Conservation (phyloP, 2,888 invertebrate genomes). For the Brachylomia viminalis region DNA sequence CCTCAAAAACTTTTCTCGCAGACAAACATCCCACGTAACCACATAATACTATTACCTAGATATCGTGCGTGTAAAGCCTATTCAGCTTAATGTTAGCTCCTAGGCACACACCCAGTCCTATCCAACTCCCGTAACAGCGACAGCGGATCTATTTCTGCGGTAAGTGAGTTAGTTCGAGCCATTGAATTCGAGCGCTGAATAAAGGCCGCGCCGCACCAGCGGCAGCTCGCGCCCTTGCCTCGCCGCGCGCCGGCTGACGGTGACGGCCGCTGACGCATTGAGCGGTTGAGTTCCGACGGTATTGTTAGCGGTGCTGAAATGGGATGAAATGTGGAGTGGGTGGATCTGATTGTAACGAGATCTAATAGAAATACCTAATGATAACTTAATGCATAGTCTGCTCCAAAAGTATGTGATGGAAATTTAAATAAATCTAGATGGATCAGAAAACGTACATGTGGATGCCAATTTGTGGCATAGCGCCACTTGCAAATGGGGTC, state of each 20-base stretch:
- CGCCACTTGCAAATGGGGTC: too few relatives aligned
- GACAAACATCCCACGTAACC: neutral
- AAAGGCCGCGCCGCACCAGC: neutral
- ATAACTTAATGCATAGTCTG: neutral
- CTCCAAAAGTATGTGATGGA: neutral
- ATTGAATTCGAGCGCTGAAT: conserved; percentile 47
- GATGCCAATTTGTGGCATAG: neutral
- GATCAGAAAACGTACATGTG: too few relatives aligned
- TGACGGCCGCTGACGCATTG: conserved; percentile 12
- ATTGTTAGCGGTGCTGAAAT: conserved; percentile 22
- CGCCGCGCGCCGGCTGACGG: neutral
- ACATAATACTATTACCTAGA: neutral
- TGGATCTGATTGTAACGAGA: conserved; percentile 12
- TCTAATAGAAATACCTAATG: neutral
- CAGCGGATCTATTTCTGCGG: conserved; percentile 48
- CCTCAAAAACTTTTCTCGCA: too few relatives aligned
- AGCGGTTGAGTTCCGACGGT: conserved; percentile 26
- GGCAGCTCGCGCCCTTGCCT: too few relatives aligned
- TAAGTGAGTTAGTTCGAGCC: conserved; percentile 56
- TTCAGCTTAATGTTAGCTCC: conserved; percentile 7
- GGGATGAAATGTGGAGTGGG: conserved; percentile 11
- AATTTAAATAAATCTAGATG: neutral
- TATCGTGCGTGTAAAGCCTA: neutral
- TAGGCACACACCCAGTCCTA: conserved; percentile 6
- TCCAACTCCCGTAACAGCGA: conserved; percentile 34